Conservation (phyloP, 2,797 vertebrate genomes). For the Microctenopoma stevenorrisi region DNA sequence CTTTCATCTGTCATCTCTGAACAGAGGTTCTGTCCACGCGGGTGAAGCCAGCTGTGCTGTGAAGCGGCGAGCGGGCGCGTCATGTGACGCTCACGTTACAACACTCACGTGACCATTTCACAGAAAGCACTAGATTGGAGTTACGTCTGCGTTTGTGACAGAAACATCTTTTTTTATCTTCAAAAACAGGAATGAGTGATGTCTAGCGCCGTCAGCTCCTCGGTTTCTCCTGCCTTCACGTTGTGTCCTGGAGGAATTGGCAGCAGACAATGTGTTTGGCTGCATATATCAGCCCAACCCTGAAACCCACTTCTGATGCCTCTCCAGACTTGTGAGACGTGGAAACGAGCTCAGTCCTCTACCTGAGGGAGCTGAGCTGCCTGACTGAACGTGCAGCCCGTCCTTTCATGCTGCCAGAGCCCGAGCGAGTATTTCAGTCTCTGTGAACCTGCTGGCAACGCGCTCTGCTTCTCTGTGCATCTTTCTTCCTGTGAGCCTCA, state of each 20-base stretch:
- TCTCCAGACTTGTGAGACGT: slow-evolving; percentile 3
- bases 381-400: slow-evolving; percentile 22
- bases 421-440: slow-evolving; percentile 41
- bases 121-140: no score
- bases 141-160: no score
- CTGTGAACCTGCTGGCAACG: slow-evolving; percentile 34
- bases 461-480: slow-evolving; percentile 19
- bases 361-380: slow-evolving; percentile 28
- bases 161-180: no score
- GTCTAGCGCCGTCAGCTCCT: no score
- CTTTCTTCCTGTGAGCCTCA: slow-evolving; percentile 34
- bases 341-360: slow-evolving; percentile 12
- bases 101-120: no score
- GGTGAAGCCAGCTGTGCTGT: no score
- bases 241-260: background rate
- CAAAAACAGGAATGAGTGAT: no score
- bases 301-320: slow-evolving; percentile 12
- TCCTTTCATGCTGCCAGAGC: slow-evolving; percentile 25
- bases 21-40: no score
- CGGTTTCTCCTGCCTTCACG: background rate
- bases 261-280: background rate
- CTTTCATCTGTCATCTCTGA: no score
- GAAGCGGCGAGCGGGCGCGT: no score
- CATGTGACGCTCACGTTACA: no score
- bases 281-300: background rate